Evolutionary conservation across 2,888 invertebrate species (phyloP).

Genomic region (Caenorhabditis plicata): DNA sequence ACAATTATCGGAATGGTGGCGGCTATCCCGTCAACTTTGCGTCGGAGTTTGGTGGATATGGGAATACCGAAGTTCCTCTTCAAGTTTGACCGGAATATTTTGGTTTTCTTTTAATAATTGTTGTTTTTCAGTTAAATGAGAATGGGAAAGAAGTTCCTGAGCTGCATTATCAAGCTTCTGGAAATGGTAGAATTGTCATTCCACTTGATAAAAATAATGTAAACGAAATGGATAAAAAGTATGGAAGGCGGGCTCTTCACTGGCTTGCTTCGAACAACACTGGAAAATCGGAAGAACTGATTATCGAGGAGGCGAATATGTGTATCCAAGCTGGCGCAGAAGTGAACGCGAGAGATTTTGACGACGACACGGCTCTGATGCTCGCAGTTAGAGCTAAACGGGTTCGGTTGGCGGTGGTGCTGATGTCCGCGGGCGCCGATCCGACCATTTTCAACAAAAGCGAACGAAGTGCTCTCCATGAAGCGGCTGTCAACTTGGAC

Average conservation of each 20-base stretch:
- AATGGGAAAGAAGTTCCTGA: too few relatives aligned
- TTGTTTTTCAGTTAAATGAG: too few relatives aligned
- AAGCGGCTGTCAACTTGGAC: slow-evolving; percentile 36
- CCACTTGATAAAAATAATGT: slow-evolving; percentile 8
- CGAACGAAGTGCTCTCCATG: slow-evolving; percentile 44
- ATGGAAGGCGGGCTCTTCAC: slow-evolving; percentile 13
- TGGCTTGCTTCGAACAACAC: slow-evolving; percentile 10
- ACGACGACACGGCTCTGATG: slow-evolving; percentile 26
- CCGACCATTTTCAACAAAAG: slow-evolving; percentile 40
- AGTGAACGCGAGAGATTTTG: slow-evolving; percentile 15
- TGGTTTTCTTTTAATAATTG: too few relatives aligned
- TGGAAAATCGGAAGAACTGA: slow-evolving; percentile 7
- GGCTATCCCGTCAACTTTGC: neutral
- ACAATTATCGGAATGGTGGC: too few relatives aligned
- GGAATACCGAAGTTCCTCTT: too few relatives aligned
- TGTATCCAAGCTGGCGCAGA: slow-evolving; percentile 14
- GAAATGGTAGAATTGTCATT: neutral
- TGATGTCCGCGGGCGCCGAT: slow-evolving; percentile 18
- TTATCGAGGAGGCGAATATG: slow-evolving; percentile 2
- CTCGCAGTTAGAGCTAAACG: slow-evolving; percentile 16
- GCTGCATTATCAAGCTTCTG: slow-evolving; percentile 14
- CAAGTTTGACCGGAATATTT: too few relatives aligned
- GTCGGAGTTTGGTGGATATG: neutral
- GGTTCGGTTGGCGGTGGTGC: neutral
- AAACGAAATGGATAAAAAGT: slow-evolving; percentile 2